A percentile compares a stretch with the other conserved stretches of the same genome.
phyloP scores from a whole-genome alignment of 1,140 invertebrate species.

The Cherax quadricarinatus region DNA sequence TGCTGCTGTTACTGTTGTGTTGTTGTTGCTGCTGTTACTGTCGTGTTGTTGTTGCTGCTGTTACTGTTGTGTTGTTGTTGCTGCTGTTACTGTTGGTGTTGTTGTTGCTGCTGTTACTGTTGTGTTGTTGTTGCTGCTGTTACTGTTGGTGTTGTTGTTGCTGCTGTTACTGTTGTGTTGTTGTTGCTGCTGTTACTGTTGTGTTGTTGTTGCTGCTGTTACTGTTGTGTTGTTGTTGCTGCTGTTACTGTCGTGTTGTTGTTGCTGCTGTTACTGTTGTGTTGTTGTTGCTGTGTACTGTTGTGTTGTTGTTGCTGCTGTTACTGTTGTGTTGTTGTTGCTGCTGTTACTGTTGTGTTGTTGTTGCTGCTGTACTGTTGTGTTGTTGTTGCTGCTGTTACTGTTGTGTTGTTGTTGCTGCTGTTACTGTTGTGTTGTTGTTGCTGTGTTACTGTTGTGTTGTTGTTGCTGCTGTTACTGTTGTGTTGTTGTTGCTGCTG shows the following conservation, averaged over 20 bases:
- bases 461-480: not conserved
- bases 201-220: not conserved
- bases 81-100: no score
- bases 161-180: no score
- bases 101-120: no score
- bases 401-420: not conserved
- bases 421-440: not conserved
- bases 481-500: not conserved
- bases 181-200: no score
- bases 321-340: not conserved
- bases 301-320: not conserved
- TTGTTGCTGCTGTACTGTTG: not conserved
- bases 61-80: no score
- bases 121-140: no score
- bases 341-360: not conserved
- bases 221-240: not conserved
- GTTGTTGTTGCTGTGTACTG: not conserved
- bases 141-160: no score
- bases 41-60: no score
- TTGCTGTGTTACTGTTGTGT: not conserved
- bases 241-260: not conserved
- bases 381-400: not conserved
- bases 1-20: no score
- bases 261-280: not conserved
- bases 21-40: no score